Evolutionary conservation across 2,113 vertebrate genomes (phyloP).

Genomic region (Ophthalmolycus amberensis): DNA sequence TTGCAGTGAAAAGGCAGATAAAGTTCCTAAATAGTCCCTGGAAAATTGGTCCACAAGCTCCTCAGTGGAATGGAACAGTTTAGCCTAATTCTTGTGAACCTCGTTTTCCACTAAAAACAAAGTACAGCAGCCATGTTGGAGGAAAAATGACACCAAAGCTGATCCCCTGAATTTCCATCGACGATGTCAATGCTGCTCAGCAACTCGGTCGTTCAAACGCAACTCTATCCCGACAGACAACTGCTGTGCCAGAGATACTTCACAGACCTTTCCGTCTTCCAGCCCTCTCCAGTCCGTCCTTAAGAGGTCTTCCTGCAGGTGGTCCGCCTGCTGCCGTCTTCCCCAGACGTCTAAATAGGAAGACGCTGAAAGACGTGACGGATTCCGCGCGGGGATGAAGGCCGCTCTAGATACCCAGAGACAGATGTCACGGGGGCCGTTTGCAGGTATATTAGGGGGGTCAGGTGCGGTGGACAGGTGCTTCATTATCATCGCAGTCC

Average conservation of each 20-base stretch:
- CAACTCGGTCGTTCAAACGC: neutral
- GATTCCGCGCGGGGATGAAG: conserved; percentile 42
- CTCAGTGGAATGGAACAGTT: too few relatives aligned
- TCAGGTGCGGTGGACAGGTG: conserved; percentile 66
- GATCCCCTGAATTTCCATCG: neutral
- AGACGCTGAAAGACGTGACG: conserved; percentile 64
- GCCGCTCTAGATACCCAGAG: conserved; percentile 18
- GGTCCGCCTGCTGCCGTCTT: conserved; percentile 46
- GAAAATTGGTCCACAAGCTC: too few relatives aligned
- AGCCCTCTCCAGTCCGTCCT: conserved; percentile 3
- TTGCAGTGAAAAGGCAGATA: too few relatives aligned
- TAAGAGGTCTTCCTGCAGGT: conserved; percentile 49
- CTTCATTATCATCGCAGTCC: conserved; percentile 15
- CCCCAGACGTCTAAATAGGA: conserved; percentile 66
- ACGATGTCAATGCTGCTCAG: too few relatives aligned
- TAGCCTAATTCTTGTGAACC: too few relatives aligned
- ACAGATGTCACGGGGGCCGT: conserved; percentile 35
- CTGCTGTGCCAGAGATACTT: neutral
- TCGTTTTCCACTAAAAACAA: too few relatives aligned
- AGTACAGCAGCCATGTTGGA: too few relatives aligned
- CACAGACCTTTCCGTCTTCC: conserved; percentile 16
- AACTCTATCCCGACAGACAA: neutral
- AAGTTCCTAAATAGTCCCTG: too few relatives aligned
- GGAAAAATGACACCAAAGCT: neutral
- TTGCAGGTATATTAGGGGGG: conserved; percentile 34